phyloP scores from a whole-genome alignment of 2,888 invertebrate genomes.

The Lasioglossum vierecki region DNA sequence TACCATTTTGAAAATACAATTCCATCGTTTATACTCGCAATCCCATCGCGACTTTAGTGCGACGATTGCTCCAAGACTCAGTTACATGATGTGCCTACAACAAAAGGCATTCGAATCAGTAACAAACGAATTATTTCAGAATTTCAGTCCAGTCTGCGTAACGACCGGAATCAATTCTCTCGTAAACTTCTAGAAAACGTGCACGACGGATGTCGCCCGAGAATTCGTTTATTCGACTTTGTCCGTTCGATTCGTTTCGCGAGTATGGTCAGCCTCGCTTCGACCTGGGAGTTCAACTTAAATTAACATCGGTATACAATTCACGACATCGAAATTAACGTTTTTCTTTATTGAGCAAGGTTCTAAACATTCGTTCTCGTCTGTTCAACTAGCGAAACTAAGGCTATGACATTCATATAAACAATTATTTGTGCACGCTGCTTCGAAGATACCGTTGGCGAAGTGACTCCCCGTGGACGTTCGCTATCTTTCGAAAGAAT shows the following conservation, averaged over 20 bases:
- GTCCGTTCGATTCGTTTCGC: constrained; percentile 39
- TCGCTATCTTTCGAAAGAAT: background rate
- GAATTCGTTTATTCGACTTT: constrained; percentile 20
- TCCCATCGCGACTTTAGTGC: background rate
- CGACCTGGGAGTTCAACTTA: constrained; percentile 51
- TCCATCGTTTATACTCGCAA: background rate
- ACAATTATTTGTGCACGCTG: constrained; percentile 65
- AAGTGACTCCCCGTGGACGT: background rate
- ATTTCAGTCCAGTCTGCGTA: background rate
- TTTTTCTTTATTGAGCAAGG: constrained; percentile 77
- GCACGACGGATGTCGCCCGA: constrained; percentile 22
- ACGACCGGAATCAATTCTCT: constrained; percentile 6
- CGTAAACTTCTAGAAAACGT: constrained; percentile 28
- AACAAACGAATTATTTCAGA: background rate
- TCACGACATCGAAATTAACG: constrained; percentile 55
- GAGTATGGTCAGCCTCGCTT: constrained; percentile 42
- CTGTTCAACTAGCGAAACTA: constrained; percentile 76
- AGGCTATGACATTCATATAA: constrained; percentile 71
- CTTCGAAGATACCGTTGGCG: constrained; percentile 52
- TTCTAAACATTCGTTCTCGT: constrained; percentile 73
- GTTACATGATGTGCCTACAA: background rate
- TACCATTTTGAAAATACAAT: background rate
- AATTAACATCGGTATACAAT: constrained; percentile 40
- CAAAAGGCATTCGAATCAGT: background rate
- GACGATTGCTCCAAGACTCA: background rate